A percentile compares a stretch with the other conserved stretches of the same genome.
These are phyloP conservation scores for Petrolisthes cinctipes DNA, from an alignment of 2,888 invertebrate species.

Conservation along the genomic window DNA sequence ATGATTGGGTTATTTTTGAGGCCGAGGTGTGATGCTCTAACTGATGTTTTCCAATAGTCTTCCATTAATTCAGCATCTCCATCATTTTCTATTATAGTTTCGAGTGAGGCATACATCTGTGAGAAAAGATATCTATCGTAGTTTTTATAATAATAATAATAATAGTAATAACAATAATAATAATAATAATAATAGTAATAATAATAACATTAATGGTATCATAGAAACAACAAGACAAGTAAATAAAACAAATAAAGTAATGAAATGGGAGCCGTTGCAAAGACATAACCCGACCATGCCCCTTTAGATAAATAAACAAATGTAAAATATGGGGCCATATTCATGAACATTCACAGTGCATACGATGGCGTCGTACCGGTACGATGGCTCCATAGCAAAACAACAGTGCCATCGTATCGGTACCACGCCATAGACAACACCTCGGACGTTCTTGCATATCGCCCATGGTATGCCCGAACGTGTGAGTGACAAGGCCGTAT, in stretches of 20 bases:
- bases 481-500: too few species aligned
- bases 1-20: conserved; percentile 12
- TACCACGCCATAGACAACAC: too few species aligned
- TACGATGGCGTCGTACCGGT: too few species aligned
- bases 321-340: too few species aligned
- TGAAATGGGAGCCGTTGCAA: background rate
- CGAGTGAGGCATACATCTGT: background rate
- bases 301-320: too few species aligned
- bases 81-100: background rate
- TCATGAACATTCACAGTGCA: too few species aligned
- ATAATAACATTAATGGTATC: background rate
- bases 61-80: conserved; percentile 13
- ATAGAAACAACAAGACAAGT: background rate
- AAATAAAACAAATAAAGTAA: background rate
- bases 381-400: too few species aligned
- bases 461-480: too few species aligned
- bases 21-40: background rate
- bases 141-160: conserved; percentile 24
- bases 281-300: background rate
- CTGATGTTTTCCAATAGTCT: conserved; percentile 19
- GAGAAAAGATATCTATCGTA: conserved; percentile 4
- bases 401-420: too few species aligned
- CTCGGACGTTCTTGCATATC: too few species aligned
- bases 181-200: conserved; percentile 1
- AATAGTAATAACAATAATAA: conserved; percentile 3